Evolutionary conservation across 2,888 invertebrate species (phyloP), one percentile per base, ranked within the genome.

Genomic region (Drosophila kanekoi): DNA sequence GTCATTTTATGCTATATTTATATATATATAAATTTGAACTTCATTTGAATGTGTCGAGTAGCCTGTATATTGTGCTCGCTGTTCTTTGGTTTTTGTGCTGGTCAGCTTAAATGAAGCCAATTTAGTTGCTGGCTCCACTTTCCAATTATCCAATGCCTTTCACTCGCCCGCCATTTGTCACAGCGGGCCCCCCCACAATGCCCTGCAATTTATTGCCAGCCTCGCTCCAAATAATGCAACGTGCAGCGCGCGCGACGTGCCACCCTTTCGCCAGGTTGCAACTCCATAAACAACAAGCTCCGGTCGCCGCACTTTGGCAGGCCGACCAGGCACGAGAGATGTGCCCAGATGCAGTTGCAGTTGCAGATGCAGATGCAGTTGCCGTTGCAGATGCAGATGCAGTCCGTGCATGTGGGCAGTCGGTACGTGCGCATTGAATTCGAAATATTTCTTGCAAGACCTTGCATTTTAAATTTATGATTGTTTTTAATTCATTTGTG

Each of bases 401-500:
- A 57, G 59, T 23, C 14, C 18, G 14, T 54, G 41, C 16, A 43
- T 69, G 56, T 44, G 56, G 59, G 53, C 56, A 69, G 38, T 53
- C 43, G 51, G 28, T 62, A 81, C 75, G 71, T 79, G 81, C 62
- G 76, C 79, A 79, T 72, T 75, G 66, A 72, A 62, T 82, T 59
- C 41, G 56, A 61, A 53, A 14, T n/a, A 35, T 54, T 52, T 53
- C 60, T 56, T 47, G 14, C 45, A 20, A 72, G 59, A 65, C 53
- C 63, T 75, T 66, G 70, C 66, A 58, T 63, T 62, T 83, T 58
- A 56, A 73, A 83, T 78, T 81, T 83, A 81, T 76, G 81, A 83
- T 81, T 81, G 57, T 78, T 78, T 72, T 78, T 81, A 81, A 83
- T 81, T 82, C 69, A 70, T 71, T 68, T 73, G 83, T 77, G 83